Base-by-base conservation (phyloP, 1,140 invertebrate genomes). In the Drosophila sechellia region DNA sequence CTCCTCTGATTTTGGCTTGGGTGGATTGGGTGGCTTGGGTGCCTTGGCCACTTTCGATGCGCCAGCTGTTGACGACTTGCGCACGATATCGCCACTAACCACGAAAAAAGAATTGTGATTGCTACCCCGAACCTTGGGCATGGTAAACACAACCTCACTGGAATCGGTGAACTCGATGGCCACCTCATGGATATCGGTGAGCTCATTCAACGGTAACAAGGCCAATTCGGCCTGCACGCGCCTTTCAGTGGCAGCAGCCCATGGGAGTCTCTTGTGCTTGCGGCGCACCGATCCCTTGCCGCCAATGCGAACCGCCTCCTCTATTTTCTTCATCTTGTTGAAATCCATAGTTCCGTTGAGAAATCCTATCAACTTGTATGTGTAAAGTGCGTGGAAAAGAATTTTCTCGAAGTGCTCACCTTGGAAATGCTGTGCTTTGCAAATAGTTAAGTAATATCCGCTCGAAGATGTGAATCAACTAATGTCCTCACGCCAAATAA, bases 231-330 rank as follows among this genome's bases (percentile, higher is more conserved):
- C 4, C 45, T 73, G 59, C 10, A 75, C 17, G 11, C 59, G 69
- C 5, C 42, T 53, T 35, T 50, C 53, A 4, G 53, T 59, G 1
- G 11, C 1, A 8, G 22, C 11, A 1, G 40, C 4, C 2, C 39
- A 8, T 5, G 42, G 57, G 4, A 42, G 5, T 10, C 57, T 46
- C 48, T 75, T 75, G n/a, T 52, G 53, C 40, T 75, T 75, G 11
- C 72, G 72, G 4, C 72, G 68, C 39, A 60, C 22, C 2, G 57
- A 50, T 0, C 72, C 72, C 53, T 64, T 75, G 40, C 72, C 72
- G 0, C 72, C 72, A 1, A 73, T 75, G n/a, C 72, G 72, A 1
- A 75, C 72, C 2, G 11, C 34, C 11, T 53, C 13, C 15, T 64
- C 72, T 1, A 65, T 37, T 3, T 25, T 45, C 53, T 64, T 75